phyloP scores from a whole-genome alignment of 1,140 invertebrate genomes.

The Metaphire vulgaris region DNA sequence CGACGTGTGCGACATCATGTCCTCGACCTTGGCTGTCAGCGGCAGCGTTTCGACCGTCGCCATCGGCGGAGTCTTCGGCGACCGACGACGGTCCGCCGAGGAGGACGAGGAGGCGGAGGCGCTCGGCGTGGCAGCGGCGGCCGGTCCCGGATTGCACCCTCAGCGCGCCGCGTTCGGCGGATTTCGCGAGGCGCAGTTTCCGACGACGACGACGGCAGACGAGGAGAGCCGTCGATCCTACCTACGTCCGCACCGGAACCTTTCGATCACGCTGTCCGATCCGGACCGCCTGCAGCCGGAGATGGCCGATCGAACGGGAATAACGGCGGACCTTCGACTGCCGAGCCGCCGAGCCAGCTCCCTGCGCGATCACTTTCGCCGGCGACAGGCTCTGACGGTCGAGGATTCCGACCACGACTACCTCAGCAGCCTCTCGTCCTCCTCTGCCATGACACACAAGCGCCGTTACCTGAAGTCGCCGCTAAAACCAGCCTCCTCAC shows the following conservation, averaged over 20 bases:
- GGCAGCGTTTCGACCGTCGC: neutral
- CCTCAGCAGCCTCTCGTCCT: neutral
- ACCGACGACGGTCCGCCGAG: too few species aligned
- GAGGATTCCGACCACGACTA: neutral
- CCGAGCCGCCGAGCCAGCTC: neutral
- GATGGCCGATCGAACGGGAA: neutral
- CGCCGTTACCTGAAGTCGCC: neutral
- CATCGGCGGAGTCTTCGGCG: too few species aligned
- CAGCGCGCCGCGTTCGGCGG: too few species aligned
- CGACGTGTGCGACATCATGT: neutral
- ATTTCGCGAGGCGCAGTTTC: too few species aligned
- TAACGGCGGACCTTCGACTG: neutral
- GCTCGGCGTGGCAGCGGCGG: neutral
- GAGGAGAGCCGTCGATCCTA: too few species aligned
- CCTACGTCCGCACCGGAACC: neutral
- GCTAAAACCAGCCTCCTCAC: neutral
- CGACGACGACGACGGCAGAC: too few species aligned
- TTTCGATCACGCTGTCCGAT: neutral
- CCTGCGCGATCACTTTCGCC: neutral
- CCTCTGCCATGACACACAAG: neutral
- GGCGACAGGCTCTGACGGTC: neutral
- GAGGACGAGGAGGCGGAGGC: too few species aligned
- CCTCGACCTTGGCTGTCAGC: neutral
- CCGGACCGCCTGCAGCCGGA: neutral
- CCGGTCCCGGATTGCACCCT: too few species aligned